Base-by-base conservation (phyloP, 2,888 invertebrate genomes). In the Argyresthia goedartella region DNA sequence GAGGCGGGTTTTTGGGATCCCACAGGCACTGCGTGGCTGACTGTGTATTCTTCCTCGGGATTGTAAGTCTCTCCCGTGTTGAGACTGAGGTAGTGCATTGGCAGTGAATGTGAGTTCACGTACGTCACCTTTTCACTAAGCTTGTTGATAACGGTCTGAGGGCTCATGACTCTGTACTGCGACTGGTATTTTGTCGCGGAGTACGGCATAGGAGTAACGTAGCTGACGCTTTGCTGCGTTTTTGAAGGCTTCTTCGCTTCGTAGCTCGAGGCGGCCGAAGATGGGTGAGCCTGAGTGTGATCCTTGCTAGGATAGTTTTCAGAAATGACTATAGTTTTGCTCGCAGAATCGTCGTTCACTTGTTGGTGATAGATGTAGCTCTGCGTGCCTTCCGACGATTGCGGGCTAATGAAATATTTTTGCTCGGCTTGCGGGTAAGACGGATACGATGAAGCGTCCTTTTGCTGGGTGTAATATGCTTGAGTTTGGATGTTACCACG, bases 261-360 rank as follows among this genome's bases (percentile, higher is more conserved):
- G 49, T 73, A 13, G 14, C 15, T 44, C 8, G 13, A 44, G 2
- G 9, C 15, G 4, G 4, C 2, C 4, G 13, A 14, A 42, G 89
- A 88, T 47, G 89, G 81, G 10, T 25, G 33, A 0, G 90, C 89
- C 59, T 85, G 78, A 0, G 90, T 90, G 55, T 90, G 89, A 48
- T 85, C 82, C 55, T 87, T 81, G 57, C 84, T 87, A 0, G 90
- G 89, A 62, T 89, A 90, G 59, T 89, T 90, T 65, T 89, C 89
- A 15, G 85, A 76, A 1, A 89, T 78, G 1, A 80, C 63, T 25
- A 88, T 60, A 11, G 69, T 67, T 43, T 74, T 63, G 50, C 60
- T 66, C 33, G 67, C 63, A 33, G 67, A 63, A 34, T 69, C 65
- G 50, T 64, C 71, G n/a, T 62, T 59, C 35, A 57, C 61, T 59